Conservation (phyloP, 2,113 vertebrate genomes). For the Paradoxurus hermaphroditus region DNA sequence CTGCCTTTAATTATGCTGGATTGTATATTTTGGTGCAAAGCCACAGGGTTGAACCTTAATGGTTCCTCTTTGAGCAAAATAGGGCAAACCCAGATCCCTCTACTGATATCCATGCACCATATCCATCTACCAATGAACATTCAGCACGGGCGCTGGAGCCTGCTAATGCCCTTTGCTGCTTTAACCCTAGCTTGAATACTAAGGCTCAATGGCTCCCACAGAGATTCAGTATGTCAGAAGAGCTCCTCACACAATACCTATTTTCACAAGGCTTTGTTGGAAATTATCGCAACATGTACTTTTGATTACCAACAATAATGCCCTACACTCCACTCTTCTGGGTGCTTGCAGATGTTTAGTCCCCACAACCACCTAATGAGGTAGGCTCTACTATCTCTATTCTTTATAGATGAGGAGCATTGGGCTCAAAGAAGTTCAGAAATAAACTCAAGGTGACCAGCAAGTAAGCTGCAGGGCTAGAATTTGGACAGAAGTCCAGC, state of each 20-base stretch:
- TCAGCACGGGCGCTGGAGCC: background rate
- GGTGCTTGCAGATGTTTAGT: background rate
- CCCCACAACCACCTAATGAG: background rate
- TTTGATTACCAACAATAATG: background rate
- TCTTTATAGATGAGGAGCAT: background rate
- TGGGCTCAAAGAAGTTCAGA: background rate
- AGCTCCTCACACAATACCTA: background rate
- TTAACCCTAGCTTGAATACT: background rate
- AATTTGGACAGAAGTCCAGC: background rate
- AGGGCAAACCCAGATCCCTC: background rate
- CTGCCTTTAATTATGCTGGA: slow-evolving; percentile 33
- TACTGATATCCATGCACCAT: background rate
- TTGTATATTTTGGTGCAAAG: background rate
- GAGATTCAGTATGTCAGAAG: background rate
- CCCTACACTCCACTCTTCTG: background rate
- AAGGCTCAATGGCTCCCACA: background rate
- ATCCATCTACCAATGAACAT: background rate
- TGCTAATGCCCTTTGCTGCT: background rate
- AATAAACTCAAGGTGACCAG: background rate
- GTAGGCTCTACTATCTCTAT: background rate
- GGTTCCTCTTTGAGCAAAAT: slow-evolving; percentile 32
- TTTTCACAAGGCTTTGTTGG: background rate
- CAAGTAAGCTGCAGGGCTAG: background rate
- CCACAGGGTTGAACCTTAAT: background rate
- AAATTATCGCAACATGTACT: background rate